These are phyloP conservation scores for Hiodon alosoides DNA, from an alignment of 2,113 vertebrate genomes.

Conservation along the genomic window DNA sequence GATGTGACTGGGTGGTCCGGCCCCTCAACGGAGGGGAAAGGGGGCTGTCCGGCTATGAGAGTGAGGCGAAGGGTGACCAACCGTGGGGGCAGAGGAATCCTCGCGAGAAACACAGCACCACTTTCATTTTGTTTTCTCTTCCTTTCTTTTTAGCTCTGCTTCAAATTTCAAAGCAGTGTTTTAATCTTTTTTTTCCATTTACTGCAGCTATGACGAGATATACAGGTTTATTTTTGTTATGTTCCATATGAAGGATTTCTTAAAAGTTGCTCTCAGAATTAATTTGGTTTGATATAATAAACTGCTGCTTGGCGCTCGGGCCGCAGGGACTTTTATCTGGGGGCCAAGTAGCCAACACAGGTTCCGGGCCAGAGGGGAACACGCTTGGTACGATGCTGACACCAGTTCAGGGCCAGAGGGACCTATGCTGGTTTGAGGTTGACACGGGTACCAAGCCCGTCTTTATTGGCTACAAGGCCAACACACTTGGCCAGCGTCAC, in stretches of 20 bases:
- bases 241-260: constrained; percentile 69
- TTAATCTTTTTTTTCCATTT: constrained; percentile 30
- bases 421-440: constrained; percentile 30
- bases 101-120: background rate
- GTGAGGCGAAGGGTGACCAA: no score
- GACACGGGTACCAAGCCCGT: no score
- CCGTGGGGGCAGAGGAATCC: background rate
- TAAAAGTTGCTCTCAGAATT: constrained; percentile 48
- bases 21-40: no score
- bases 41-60: no score
- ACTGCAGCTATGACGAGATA: constrained; percentile 13
- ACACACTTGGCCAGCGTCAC: no score
- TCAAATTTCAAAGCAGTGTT: constrained; percentile 56
- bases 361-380: constrained; percentile 54
- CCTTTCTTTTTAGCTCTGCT: constrained; percentile 20
- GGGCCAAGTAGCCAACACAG: constrained; percentile 63
- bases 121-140: constrained; percentile 2
- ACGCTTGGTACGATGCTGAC: constrained; percentile 54
- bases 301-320: constrained; percentile 56
- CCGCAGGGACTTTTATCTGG: constrained; percentile 53
- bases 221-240: constrained; percentile 32
- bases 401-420: constrained; percentile 52
- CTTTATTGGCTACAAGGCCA: no score
- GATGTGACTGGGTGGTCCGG: constrained; percentile 23
- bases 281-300: constrained; percentile 56